A percentile compares a stretch with the other conserved stretches of the same genome.
These are phyloP conservation scores for Watsonalla cultraria DNA, from an alignment of 2,888 invertebrate genomes.

Conservation along the genomic window DNA sequence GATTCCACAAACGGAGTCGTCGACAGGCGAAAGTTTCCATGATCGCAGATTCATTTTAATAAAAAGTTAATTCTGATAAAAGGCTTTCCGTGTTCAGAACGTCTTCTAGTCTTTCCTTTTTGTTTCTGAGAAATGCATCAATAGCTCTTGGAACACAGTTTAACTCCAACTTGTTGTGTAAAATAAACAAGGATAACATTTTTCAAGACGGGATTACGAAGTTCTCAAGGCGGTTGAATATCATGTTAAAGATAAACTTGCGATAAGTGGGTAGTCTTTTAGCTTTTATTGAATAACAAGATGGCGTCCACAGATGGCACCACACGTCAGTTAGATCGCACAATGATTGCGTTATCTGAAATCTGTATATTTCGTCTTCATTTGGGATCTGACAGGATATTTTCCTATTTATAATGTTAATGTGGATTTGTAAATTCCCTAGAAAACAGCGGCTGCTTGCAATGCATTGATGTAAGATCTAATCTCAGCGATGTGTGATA, in stretches of 20 bases:
- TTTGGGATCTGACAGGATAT: too few relatives aligned
- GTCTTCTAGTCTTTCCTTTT: neutral
- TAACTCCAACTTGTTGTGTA: neutral
- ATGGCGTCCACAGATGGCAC: too few relatives aligned
- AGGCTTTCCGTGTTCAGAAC: conserved; percentile 51
- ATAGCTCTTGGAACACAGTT: neutral
- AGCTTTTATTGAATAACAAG: conserved; percentile 18
- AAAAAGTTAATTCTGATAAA: conserved; percentile 49
- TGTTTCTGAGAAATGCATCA: neutral
- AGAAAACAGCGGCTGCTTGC: too few relatives aligned
- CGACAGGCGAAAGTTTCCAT: conserved; percentile 1
- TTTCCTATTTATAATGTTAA: too few relatives aligned
- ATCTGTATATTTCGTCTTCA: too few relatives aligned
- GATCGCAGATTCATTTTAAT: conserved; percentile 34
- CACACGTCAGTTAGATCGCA: too few relatives aligned
- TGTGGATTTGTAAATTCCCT: too few relatives aligned
- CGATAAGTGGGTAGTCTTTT: neutral
- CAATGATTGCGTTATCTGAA: too few relatives aligned
- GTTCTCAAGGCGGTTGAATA: conserved; percentile 17
- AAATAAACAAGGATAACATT: conserved; percentile 3
- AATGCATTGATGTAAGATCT: too few relatives aligned
- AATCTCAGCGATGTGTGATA: too few relatives aligned
- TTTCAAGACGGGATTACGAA: neutral
- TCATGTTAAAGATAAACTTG: conserved; percentile 5
- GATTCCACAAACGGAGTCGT: too few relatives aligned